A percentile compares a stretch with the other conserved stretches of the same genome.
These are phyloP conservation scores for Mugil cephalus DNA, from an alignment of 2,113 vertebrate genomes.

Conservation along the genomic window DNA sequence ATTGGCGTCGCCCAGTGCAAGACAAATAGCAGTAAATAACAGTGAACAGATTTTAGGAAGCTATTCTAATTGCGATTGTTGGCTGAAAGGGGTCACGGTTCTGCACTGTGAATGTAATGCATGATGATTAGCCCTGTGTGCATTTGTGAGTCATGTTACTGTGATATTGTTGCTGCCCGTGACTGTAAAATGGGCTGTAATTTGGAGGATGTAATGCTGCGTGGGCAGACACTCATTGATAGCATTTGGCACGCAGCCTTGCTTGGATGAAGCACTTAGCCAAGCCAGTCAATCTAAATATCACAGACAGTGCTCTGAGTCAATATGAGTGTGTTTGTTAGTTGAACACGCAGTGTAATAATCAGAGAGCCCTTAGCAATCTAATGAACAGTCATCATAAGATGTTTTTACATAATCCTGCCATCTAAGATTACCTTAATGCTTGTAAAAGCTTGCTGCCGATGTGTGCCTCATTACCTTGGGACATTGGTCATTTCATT, in stretches of 20 bases:
- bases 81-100: constrained; percentile 66
- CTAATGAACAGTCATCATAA: constrained; percentile 76
- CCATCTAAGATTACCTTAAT: constrained; percentile 77
- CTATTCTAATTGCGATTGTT: constrained; percentile 57
- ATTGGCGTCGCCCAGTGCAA: constrained; percentile 27
- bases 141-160: constrained; percentile 62
- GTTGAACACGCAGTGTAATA: constrained; percentile 59
- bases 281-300: constrained; percentile 70
- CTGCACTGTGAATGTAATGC: constrained; percentile 51
- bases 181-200: constrained; percentile 63
- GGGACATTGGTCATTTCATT: constrained; percentile 84
- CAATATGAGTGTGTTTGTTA: constrained; percentile 70
- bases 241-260: constrained; percentile 68
- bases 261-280: constrained; percentile 62
- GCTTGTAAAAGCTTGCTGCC: constrained; percentile 73
- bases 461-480: constrained; percentile 81
- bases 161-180: constrained; percentile 61
- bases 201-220: constrained; percentile 61
- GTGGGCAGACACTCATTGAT: constrained; percentile 70
- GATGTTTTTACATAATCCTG: constrained; percentile 80
- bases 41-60: constrained; percentile 50
- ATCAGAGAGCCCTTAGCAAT: constrained; percentile 68
- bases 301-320: constrained; percentile 56
- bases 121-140: constrained; percentile 61
- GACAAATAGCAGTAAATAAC: constrained; percentile 63